Base-by-base conservation (phyloP, 2,888 invertebrate species). In the Spilarctia lutea region DNA sequence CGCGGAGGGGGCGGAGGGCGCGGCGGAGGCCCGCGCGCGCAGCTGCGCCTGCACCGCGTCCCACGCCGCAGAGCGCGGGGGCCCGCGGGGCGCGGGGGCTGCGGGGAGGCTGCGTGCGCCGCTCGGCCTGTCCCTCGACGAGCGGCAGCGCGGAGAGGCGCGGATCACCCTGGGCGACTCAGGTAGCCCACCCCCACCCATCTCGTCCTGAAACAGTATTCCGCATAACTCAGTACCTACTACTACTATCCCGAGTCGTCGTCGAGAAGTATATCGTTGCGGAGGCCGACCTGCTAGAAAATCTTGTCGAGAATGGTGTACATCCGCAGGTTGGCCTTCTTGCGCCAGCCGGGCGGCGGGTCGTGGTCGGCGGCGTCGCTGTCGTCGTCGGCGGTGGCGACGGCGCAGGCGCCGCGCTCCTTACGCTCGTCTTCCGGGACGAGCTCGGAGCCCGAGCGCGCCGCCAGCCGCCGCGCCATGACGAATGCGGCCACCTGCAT, bases 301-400 rank as follows among this genome's bases (percentile, higher is more conserved):
- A 95, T 95, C 84, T 95, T 95, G 91, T 95, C 95, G 74, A 95
- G 92, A 74, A 95, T 95, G 72, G 95, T 95, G 90, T 95, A 95
- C 95, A 95, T 95, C 87, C 94, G 91, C 79, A 95, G 91, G 88
- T 95, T 95, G 85, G 95, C 95, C 82, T 91, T 91, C 89, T 91
- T 94, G 82, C 94, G 91, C 94, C 94, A 94, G 85, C 93, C 93
- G 84, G 91, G 92, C 80, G 91, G 89, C 80, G 81, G 85, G 39
- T 83, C 73, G 71, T 71, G 81, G 73, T 80, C 87, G 82, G 75
- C 77, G 78, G 79, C 88, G 79, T 88, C 87, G 86, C 86, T 86
- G 85, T 89, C 89, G 78, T 88, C 86, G 82, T 86, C 90, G 77
- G 77, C 78, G 74, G 79, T 82, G 74, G 82, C 42, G 79, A 76